Evolutionary conservation across 2,888 invertebrate genomes (phyloP).

Genomic region (Amphipoea lucens): DNA sequence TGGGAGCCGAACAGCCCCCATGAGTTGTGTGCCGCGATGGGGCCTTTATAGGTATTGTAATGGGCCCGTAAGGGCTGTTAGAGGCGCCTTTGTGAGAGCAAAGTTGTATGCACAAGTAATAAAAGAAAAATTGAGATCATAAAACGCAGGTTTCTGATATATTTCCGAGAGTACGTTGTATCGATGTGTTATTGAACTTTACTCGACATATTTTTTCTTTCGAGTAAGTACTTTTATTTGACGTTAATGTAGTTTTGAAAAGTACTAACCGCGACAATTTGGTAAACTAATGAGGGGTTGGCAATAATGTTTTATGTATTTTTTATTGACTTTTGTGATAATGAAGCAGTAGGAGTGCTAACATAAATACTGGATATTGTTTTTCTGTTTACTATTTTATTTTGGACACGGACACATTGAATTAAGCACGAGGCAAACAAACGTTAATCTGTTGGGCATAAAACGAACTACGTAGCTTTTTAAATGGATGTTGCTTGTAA

Average conservation of each 20-base stretch:
- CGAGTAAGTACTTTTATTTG: slow-evolving; percentile 24
- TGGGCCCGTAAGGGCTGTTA: slow-evolving; percentile 41
- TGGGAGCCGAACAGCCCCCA: slow-evolving; percentile 32
- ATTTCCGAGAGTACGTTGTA: slow-evolving; percentile 34
- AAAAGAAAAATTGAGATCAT: slow-evolving; percentile 46
- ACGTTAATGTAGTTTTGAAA: slow-evolving; percentile 36
- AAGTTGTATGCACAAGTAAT: slow-evolving; percentile 58
- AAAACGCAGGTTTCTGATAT: slow-evolving; percentile 51
- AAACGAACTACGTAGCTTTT: background rate
- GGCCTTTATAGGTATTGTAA: slow-evolving; percentile 52
- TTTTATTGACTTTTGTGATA: background rate
- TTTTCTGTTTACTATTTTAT: slow-evolving; percentile 6
- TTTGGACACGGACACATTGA: background rate
- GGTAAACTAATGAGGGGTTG: slow-evolving; percentile 1
- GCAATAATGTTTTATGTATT: background rate
- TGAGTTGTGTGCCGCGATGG: slow-evolving; percentile 49
- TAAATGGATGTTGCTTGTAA: background rate
- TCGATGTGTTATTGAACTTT: slow-evolving; percentile 39
- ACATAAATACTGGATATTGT: background rate
- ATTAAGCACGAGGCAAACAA: background rate
- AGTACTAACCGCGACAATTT: slow-evolving; percentile 20
- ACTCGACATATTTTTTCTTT: slow-evolving; percentile 12
- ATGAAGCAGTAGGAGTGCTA: background rate
- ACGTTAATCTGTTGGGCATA: background rate
- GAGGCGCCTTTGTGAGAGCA: slow-evolving; percentile 56